Base-by-base conservation (phyloP, 2,113 vertebrate species). In the Columba janthina region DNA sequence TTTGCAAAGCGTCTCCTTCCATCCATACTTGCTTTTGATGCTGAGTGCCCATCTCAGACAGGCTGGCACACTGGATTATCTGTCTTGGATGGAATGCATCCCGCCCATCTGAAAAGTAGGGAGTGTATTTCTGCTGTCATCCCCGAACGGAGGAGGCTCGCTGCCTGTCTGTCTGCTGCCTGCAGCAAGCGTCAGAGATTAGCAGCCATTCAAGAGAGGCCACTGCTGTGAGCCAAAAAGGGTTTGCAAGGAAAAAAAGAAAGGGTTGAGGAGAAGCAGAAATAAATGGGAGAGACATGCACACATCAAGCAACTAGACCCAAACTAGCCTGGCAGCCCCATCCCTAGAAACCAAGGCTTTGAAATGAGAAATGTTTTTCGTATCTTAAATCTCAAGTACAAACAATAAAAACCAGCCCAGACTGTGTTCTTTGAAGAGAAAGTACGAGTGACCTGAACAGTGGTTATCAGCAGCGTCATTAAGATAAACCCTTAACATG, bases 281-380 rank as follows among this genome's bases (percentile, higher is more conserved):
- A 53, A 87, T 66, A 93, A 96, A 80, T 51, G 66, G 73, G 70
- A 70, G 69, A 69, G 64, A 92, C 61, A 16, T 44, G 67, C 60
- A 83, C 88, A 64, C 86, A 83, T 42, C 34, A 58, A 91, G 91
- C 90, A 90, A 89, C 95, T 88, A 86, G 92, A 93, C 93, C 93
- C 93, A 92, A 97, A 96, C 91, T 93, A 91, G 71, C 64, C 73
- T 84, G 71, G 88, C 88, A 96, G 93, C 66, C 87, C 89, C 97
- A 98, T 98, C 98, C 98, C 98, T 97, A 89, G 90, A 94, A 97
- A 97, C 98, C 97, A 97, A 98, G 98, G 97, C 97, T 97, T 98
- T 98, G 98, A 97, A 97, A 97, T 97, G 96, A 98, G 97, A 97
- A 98, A 97, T 97, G 97, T 98, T 97, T 96, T 94, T 91, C 90